phyloP scores from a whole-genome alignment of 1,140 invertebrate species.

The Tetragonula clypearis region DNA sequence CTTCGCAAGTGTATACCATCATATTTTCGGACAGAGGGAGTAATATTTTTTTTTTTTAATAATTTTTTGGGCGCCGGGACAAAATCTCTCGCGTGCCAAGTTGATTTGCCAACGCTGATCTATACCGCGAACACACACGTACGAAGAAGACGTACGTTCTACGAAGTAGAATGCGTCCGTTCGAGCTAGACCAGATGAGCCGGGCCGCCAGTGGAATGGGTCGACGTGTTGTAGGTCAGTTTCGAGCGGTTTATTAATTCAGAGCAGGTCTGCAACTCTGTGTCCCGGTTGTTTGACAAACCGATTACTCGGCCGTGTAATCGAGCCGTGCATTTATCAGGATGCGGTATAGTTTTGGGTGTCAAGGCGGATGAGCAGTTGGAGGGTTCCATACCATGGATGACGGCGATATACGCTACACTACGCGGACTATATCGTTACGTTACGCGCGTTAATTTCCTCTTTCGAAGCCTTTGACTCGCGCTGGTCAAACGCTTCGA shows the following conservation, averaged over 20 bases:
- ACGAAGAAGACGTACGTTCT: too few relatives aligned
- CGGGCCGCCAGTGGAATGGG: neutral
- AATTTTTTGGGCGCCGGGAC: too few relatives aligned
- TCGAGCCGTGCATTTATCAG: slow-evolving; percentile 53
- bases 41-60: too few relatives aligned
- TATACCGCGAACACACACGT: too few relatives aligned
- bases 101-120: too few relatives aligned
- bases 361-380: slow-evolving; percentile 40
- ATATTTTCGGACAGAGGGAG: too few relatives aligned
- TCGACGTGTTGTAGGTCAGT: slow-evolving; percentile 45
- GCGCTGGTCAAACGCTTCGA: neutral
- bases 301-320: slow-evolving; percentile 40
- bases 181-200: slow-evolving; percentile 16
- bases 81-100: too few relatives aligned
- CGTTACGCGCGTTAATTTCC: slow-evolving; percentile 19
- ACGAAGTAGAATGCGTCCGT: slow-evolving; percentile 33
- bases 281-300: slow-evolving; percentile 54
- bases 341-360: slow-evolving; percentile 53
- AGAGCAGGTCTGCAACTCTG: slow-evolving; percentile 21
- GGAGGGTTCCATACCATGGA: neutral
- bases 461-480: slow-evolving; percentile 8
- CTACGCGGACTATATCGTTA: too few relatives aligned
- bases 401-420: neutral
- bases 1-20: too few relatives aligned
- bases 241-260: slow-evolving; percentile 48